These are phyloP conservation scores for Teleogryllus occipitalis DNA, from an alignment of 1,140 invertebrate species.

Conservation along the genomic window DNA sequence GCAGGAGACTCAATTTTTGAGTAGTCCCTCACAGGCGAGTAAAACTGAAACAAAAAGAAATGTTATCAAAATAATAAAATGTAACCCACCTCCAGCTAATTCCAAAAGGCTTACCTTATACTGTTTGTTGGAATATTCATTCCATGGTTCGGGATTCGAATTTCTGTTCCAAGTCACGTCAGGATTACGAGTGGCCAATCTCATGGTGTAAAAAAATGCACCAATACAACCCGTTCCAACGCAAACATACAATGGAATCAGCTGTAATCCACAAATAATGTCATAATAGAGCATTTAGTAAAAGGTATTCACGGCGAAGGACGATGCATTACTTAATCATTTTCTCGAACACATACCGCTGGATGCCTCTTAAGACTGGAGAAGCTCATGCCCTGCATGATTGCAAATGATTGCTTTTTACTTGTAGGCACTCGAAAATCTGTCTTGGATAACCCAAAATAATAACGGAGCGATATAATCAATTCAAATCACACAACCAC, in stretches of 20 bases:
- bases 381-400: slow-evolving; percentile 44
- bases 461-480: too few species aligned
- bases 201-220: slow-evolving; percentile 49
- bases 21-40: slow-evolving; percentile 53
- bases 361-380: slow-evolving; percentile 50
- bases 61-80: neutral
- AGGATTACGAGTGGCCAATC: slow-evolving; percentile 63
- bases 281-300: slow-evolving; percentile 16
- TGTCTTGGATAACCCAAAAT: too few species aligned
- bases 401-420: neutral
- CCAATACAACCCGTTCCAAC: slow-evolving; percentile 50
- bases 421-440: too few species aligned
- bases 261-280: slow-evolving; percentile 38
- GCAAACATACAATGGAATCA: slow-evolving; percentile 71
- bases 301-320: slow-evolving; percentile 17
- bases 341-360: slow-evolving; percentile 41
- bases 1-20: slow-evolving; percentile 49
- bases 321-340: slow-evolving; percentile 13
- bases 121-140: slow-evolving; percentile 66
- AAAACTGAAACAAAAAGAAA: slow-evolving; percentile 49
- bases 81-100: neutral
- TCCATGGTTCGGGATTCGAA: slow-evolving; percentile 66
- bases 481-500: too few species aligned
- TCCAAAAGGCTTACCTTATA: slow-evolving; percentile 58
- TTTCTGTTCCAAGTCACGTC: slow-evolving; percentile 70